Conservation (phyloP, 2,797 vertebrate genomes). For the Ptychobarbus kaznakovi region DNA sequence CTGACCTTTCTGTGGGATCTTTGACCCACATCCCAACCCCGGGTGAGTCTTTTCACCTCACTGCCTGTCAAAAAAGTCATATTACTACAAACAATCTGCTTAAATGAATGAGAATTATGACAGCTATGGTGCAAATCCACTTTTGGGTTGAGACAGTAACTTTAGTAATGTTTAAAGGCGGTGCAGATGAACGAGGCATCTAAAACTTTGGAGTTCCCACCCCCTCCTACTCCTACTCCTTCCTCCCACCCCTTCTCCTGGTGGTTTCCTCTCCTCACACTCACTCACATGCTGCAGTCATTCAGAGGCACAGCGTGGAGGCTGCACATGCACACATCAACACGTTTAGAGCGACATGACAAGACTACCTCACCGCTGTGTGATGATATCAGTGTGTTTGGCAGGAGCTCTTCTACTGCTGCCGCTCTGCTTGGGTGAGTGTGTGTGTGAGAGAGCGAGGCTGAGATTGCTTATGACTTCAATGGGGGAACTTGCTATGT, state of each 20-base stretch:
- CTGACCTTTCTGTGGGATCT: constrained; percentile 31
- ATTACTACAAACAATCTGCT: constrained; percentile 37
- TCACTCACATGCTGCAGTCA: constrained; percentile 47
- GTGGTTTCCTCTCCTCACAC: constrained; percentile 52
- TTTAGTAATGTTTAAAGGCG: constrained; percentile 22
- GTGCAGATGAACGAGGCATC: constrained; percentile 46
- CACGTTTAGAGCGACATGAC: constrained; percentile 60
- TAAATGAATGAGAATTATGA: constrained; percentile 32
- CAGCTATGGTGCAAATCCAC: constrained; percentile 32
- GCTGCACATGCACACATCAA: constrained; percentile 47
- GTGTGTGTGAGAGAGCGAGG: background rate
- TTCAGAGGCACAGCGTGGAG: constrained; percentile 60
- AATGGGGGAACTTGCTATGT: background rate
- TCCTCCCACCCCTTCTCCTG: constrained; percentile 52
- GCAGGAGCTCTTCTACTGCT: constrained; percentile 58
- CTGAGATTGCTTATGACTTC: background rate
- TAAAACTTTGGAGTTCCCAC: constrained; percentile 46
- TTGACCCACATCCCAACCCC: constrained; percentile 21
- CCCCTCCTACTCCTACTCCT: constrained; percentile 50
- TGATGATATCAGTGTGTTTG: constrained; percentile 60
- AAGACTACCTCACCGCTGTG: constrained; percentile 56
- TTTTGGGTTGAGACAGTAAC: constrained; percentile 19
- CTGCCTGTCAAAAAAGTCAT: background rate
- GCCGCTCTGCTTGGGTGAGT: constrained; percentile 64
- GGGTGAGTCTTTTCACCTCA: constrained; percentile 35